Evolutionary conservation across 2,888 invertebrate species (phyloP).

Genomic region (Volucella zonaria): DNA sequence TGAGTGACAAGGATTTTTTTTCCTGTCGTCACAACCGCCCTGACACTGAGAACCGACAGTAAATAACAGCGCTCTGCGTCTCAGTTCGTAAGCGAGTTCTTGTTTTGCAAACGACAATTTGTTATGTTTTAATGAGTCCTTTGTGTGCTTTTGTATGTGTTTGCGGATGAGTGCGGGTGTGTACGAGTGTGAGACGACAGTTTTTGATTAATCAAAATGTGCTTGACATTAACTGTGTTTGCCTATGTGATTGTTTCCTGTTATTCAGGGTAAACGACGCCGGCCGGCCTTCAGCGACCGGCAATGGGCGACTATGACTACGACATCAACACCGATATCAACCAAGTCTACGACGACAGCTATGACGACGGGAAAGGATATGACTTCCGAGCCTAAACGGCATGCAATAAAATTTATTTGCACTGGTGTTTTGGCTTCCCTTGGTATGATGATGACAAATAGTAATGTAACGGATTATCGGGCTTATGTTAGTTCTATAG

Average conservation of each 20-base stretch:
- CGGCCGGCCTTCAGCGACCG: too few species aligned
- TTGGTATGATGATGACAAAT: slow-evolving; percentile 52
- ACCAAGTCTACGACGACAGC: too few species aligned
- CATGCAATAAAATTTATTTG: slow-evolving; percentile 63
- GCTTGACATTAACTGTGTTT: slow-evolving; percentile 67
- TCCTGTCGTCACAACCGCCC: slow-evolving; percentile 54
- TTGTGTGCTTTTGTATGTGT: too few species aligned
- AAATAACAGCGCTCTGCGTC: neutral
- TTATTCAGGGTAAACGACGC: slow-evolving; percentile 16
- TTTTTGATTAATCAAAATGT: slow-evolving; percentile 72
- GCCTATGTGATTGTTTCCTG: slow-evolving; percentile 58
- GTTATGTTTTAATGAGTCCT: slow-evolving; percentile 58
- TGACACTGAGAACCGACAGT: neutral
- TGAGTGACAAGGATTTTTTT: slow-evolving; percentile 68
- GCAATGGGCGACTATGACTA: too few species aligned
- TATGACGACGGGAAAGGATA: slow-evolving; percentile 54
- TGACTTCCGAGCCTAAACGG: slow-evolving; percentile 38
- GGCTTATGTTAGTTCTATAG: slow-evolving; percentile 27
- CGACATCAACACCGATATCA: too few species aligned
- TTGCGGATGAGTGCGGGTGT: slow-evolving; percentile 8
- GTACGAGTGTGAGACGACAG: slow-evolving; percentile 47
- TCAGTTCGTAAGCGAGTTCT: slow-evolving; percentile 9
- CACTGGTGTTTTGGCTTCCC: slow-evolving; percentile 20
- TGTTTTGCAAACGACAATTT: slow-evolving; percentile 48
- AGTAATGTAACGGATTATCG: slow-evolving; percentile 47